Evolutionary conservation across 2,888 invertebrate species (phyloP), one percentile per base, ranked within the genome.

Genomic region (Calameuta pallipes): DNA sequence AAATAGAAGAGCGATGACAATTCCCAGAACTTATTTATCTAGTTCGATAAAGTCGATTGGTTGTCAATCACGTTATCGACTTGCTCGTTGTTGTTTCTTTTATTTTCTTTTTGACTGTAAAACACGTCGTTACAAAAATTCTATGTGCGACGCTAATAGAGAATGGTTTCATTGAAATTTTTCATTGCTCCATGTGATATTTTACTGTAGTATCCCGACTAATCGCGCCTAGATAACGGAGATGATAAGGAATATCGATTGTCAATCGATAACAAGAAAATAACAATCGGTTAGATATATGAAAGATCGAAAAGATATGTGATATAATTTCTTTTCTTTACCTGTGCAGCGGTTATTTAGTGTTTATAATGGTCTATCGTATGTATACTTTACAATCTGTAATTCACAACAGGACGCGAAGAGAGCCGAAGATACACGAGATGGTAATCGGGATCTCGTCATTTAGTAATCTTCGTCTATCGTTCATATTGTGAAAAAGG

Each of bases 171-270:
- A 83, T 80, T 83, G 80, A 77, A 85, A 80, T 81, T 69, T 81
- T 83, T 83, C 83, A 83, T 85, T 80, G 82, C 83, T 85, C 83
- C 81, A 82, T 85, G 85, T 85, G 85, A 85, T 85, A 85, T 85
- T 85, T 85, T 85, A 84, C 78, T 80, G 82, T 85, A 85, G 82
- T 82, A 69, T 82, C 81, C 79, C 82, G 75, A 78, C 77, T 76
- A 81, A 84, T 76, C 82, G 79, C 80, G 79, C 80, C 77, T 74
- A 36, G 74, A 56, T 56, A 74, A 74, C 36, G 23, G 74, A 36
- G 36, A 36, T 23, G 23, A 56, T 15, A 23, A 23, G 23, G 23
- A 1, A 23, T 56, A 56, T 56, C 56, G 56, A 23, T 23, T 56
- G 56, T 23, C 23, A 9, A 56, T 56, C 23, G 56, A 56, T 56